Conservation (phyloP, 1,140 invertebrate genomes). For the Drosophila subpulchrella region DNA sequence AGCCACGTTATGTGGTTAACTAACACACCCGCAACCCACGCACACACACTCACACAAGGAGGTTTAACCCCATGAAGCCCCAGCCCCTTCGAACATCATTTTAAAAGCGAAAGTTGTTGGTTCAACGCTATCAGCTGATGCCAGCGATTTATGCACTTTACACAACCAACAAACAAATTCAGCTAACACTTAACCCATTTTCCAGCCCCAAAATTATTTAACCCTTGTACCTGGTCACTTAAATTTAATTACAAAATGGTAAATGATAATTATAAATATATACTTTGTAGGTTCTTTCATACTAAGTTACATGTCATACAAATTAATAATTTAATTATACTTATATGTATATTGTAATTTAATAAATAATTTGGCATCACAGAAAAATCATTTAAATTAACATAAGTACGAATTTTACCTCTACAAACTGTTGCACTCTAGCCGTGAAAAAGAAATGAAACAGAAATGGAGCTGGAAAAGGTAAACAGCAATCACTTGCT, state of each 20-base stretch:
- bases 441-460: neutral
- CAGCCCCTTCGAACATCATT: neutral
- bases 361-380: neutral
- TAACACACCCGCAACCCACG: constrained; percentile 28
- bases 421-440: constrained; percentile 10
- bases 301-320: too few species aligned
- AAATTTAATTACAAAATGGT: neutral
- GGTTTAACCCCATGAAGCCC: neutral
- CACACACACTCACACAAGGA: neutral
- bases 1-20: constrained; percentile 65
- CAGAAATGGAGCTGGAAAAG: constrained; percentile 9
- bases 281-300: too few species aligned
- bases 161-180: constrained; percentile 18
- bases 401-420: too few species aligned
- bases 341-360: too few species aligned
- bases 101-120: constrained; percentile 51
- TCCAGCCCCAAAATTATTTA: neutral
- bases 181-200: constrained; percentile 10
- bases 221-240: neutral
- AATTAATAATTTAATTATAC: too few species aligned
- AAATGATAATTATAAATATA: too few species aligned
- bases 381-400: too few species aligned
- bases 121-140: constrained; percentile 44
- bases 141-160: constrained; percentile 46
- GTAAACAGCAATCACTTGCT: constrained; percentile 77